Percentiles rank a stretch among this genome's conserved stretches.
Conservation (phyloP, 1,140 invertebrate genomes). For the Tetranychus cinnabarinus region DNA sequence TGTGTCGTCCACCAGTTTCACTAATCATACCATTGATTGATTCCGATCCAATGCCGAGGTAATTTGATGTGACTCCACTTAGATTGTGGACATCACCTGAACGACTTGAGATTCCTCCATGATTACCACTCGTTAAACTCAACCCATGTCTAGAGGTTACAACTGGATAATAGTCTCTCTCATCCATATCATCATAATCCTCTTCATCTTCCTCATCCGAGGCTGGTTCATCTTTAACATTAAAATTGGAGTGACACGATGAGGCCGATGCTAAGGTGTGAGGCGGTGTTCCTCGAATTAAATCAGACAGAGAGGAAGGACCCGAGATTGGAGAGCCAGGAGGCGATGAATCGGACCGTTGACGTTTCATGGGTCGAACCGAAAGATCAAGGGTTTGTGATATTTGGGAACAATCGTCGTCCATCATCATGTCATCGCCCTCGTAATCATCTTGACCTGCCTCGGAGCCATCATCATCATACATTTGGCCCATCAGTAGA, state of each 20-base stretch:
- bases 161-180: not conserved
- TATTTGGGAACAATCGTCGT: slow-evolving; percentile 7
- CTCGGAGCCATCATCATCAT: slow-evolving; percentile 5
- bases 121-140: not conserved
- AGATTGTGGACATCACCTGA: not conserved
- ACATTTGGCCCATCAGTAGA: not conserved
- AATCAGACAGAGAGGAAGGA: too few relatives aligned
- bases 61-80: not conserved
- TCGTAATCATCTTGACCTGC: slow-evolving; percentile 6
- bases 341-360: not conserved
- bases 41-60: too few relatives aligned
- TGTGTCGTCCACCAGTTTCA: not conserved
- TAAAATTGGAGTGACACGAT: not conserved
- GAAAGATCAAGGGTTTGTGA: slow-evolving; percentile 14
- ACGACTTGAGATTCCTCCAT: not conserved
- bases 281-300: too few relatives aligned
- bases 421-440: slow-evolving; percentile 8
- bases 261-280: not conserved
- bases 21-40: not conserved
- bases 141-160: not conserved
- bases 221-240: not conserved
- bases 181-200: not conserved
- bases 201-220: not conserved
- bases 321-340: not conserved
- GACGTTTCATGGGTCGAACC: slow-evolving; percentile 5